Evolutionary conservation across 2,888 invertebrate species (phyloP).

Genomic region (Amiota minor): DNA sequence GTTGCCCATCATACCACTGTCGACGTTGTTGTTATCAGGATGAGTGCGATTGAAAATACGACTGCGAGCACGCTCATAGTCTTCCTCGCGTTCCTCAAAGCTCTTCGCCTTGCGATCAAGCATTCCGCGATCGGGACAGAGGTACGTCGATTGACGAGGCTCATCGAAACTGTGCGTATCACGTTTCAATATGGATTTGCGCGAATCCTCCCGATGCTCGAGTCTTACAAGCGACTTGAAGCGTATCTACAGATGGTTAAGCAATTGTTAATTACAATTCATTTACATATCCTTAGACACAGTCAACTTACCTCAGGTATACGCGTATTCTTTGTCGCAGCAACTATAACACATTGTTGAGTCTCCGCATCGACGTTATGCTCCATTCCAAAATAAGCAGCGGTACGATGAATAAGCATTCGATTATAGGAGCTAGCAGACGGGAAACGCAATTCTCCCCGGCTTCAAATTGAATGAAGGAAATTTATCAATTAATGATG

Average conservation of each 20-base stretch:
- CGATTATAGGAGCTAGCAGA: conserved; percentile 96
- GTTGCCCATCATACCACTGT: conserved; percentile 51
- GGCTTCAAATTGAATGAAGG: conserved; percentile 73
- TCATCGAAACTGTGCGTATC: conserved; percentile 88
- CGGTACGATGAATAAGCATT: conserved; percentile 95
- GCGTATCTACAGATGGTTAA: conserved; percentile 73
- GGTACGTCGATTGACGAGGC: conserved; percentile 74
- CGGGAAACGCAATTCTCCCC: conserved; percentile 87
- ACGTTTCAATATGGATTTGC: conserved; percentile 88
- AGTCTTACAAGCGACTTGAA: conserved; percentile 81
- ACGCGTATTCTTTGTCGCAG: conserved; percentile 79
- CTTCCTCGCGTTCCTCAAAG: conserved; percentile 92
- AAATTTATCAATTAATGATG: neutral
- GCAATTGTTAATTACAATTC: neutral
- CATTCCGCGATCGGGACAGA: conserved; percentile 79
- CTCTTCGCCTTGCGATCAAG: conserved; percentile 85
- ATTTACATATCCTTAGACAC: neutral
- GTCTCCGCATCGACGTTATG: conserved; percentile 92
- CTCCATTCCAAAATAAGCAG: conserved; percentile 94
- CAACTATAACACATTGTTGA: conserved; percentile 85
- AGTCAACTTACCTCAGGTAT: conserved; percentile 70
- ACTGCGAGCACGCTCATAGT: conserved; percentile 88
- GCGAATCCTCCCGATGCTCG: conserved; percentile 79
- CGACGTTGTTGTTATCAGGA: conserved; percentile 59
- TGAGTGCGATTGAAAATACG: conserved; percentile 81